Conservation (phyloP, 2,797 vertebrate species). For the Aotus griseimembra region DNA sequence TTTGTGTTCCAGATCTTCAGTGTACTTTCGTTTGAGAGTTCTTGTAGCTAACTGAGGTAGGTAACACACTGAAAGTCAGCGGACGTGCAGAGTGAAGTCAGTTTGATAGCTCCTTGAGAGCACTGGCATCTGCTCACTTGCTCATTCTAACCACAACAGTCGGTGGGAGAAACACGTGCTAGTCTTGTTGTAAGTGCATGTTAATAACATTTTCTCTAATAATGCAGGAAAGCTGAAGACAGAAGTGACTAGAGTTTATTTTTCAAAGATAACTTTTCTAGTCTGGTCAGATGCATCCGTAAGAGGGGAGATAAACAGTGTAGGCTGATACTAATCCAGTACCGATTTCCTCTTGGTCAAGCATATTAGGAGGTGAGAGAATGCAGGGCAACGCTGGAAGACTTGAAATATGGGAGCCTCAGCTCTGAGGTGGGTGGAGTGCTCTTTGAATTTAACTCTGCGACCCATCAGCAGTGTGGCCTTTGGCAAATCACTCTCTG, state of each 20-base stretch:
- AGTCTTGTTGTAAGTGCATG: conserved; percentile 64
- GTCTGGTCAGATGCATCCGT: conserved; percentile 49
- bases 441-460: not conserved
- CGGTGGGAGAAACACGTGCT: conserved; percentile 44
- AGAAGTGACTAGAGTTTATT: conserved; percentile 64
- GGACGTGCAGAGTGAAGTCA: not conserved
- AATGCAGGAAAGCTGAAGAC: conserved; percentile 58
- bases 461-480: accelerated
- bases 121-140: conserved; percentile 54
- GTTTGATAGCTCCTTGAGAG: conserved; percentile 41
- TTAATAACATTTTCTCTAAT: conserved; percentile 69
- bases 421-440: accelerated
- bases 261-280: conserved; percentile 62
- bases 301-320: not conserved
- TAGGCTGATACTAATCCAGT: no score
- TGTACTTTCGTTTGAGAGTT: conserved; percentile 31
- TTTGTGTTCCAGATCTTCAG: not conserved
- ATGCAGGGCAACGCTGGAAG: accelerated
- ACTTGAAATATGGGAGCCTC: no score
- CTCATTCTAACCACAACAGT: conserved; percentile 48
- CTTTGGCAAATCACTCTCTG: not conserved
- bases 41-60: conserved; percentile 30
- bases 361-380: accelerated
- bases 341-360: not conserved
- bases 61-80: not conserved